Conservation (phyloP, 2,888 invertebrate genomes). For the Pristionchus maxplancki region DNA sequence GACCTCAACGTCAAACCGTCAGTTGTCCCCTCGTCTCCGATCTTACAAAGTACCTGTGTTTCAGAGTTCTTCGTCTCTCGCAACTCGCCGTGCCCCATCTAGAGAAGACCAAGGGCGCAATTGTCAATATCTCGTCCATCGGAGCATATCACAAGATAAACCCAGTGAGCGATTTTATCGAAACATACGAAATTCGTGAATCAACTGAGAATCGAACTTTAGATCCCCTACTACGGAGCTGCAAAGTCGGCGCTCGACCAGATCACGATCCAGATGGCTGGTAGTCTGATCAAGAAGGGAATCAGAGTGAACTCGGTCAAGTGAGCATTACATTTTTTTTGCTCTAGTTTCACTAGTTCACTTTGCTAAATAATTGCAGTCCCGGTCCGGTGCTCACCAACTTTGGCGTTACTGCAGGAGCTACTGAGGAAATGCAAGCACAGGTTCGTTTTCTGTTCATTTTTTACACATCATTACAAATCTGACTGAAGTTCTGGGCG, state of each 20-base stretch:
- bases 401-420: not conserved
- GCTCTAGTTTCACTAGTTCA: no score
- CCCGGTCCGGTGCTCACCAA: not conserved
- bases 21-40: no score
- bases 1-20: not conserved
- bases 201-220: not conserved
- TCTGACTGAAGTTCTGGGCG: not conserved
- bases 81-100: not conserved
- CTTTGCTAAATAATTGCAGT: no score
- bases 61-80: not conserved
- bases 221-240: not conserved
- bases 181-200: not conserved
- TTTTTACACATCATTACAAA: no score
- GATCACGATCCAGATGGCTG: not conserved
- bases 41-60: no score
- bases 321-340: not conserved
- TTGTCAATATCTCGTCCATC: slow-evolving; percentile 2
- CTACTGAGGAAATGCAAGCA: not conserved
- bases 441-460: not conserved
- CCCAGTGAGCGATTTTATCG: not conserved
- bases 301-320: slow-evolving; percentile 9
- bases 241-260: not conserved
- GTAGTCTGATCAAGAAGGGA: not conserved
- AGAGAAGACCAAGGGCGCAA: not conserved
- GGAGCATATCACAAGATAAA: not conserved